Base-by-base conservation (phyloP, 2,797 vertebrate species). In the Myripristis jacobus region DNA sequence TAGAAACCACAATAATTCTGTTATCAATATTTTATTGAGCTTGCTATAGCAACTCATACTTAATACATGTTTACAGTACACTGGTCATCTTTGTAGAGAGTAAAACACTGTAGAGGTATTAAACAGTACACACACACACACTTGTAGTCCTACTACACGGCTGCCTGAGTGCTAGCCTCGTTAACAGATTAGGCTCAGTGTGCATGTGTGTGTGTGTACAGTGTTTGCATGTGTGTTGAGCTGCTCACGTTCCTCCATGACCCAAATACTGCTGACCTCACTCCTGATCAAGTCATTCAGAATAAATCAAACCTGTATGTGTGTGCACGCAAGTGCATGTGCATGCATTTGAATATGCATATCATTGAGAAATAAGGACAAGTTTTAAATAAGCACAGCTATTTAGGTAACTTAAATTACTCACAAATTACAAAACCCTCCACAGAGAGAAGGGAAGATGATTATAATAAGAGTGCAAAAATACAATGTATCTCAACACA, bases 141-240 rank as follows among this genome's bases (percentile, higher is more conserved):
- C 36, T 34, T 56, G n/a, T 61, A 55, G 41, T 70, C 65, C 61
- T 66, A 13, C 52, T 51, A 29, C 27, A 29, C 62, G 51, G 50
- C 59, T 18, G 54, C 59, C 54, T 81, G 59, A 52, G 48, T 46
- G 50, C 38, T 77, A 68, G 58, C 36, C 76, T 70, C 77, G 83
- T 88, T 81, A 90, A 77, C 24, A 74, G 83, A 82, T 90, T 86
- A 89, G 80, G 55, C 55, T 71, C 55, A 63, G 46, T 70, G 21
- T 64, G 18, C 9, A 27, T 11, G 24, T 55, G 59, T 56, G 18
- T 56, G 31, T 75, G 51, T 64, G 27, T 62, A 38, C 48, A 31
- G 52, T 48, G 19, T 31, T 64, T 54, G 48, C n/a, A 10, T 66
- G 52, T 11, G 29, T 10, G 18, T 54, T 50, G 25, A 43, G 5